phyloP scores from a whole-genome alignment of 2,113 vertebrate species.

The Coregonus clupeaformis region DNA sequence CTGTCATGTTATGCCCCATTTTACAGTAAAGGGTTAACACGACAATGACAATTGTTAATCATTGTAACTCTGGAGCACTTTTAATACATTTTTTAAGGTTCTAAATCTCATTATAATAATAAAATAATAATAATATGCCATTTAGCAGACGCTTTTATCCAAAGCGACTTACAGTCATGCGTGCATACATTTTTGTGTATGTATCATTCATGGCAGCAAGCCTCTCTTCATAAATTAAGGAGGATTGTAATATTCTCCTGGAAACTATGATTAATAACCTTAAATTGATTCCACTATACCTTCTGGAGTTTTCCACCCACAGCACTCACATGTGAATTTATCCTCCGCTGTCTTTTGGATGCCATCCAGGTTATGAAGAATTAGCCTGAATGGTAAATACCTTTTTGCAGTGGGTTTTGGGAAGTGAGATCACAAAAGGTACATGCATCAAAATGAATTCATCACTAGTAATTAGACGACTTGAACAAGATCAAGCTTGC shows the following conservation, averaged over 20 bases:
- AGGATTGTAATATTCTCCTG: constrained; percentile 40
- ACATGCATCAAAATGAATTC: constrained; percentile 15
- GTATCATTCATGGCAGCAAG: constrained; percentile 29
- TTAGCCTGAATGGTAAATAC: constrained; percentile 35
- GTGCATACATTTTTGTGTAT: no score
- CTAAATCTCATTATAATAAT: no score
- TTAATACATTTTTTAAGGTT: constrained; percentile 12
- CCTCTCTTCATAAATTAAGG: constrained; percentile 44
- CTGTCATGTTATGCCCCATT: background rate
- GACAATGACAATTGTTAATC: background rate
- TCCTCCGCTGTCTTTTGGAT: constrained; percentile 57
- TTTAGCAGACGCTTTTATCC: no score
- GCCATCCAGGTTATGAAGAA: constrained; percentile 59
- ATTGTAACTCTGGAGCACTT: constrained; percentile 4
- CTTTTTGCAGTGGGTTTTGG: constrained; percentile 26
- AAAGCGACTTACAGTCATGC: no score
- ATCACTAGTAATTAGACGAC: constrained; percentile 4
- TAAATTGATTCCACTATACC: constrained; percentile 53
- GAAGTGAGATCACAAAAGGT: constrained; percentile 25
- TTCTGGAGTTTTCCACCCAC: constrained; percentile 53
- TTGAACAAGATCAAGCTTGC: background rate
- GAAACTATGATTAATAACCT: constrained; percentile 61
- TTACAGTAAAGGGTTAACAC: background rate
- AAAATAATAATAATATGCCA: no score
- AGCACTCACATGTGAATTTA: constrained; percentile 51